phyloP scores from a whole-genome alignment of 2,113 vertebrate genomes.

The Ifrita kowaldi region DNA sequence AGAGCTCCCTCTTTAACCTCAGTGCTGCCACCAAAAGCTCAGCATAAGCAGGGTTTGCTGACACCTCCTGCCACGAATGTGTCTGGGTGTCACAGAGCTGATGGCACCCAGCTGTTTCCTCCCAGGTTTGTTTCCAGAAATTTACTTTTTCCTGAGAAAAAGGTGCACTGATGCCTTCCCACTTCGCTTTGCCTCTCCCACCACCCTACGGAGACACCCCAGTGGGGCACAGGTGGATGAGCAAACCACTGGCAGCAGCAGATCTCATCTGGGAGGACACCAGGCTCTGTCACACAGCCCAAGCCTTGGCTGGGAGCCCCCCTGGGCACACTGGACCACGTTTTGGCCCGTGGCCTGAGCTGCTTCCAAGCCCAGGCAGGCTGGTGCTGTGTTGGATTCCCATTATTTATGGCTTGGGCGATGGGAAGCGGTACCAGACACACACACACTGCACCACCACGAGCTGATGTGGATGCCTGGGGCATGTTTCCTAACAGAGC shows the following conservation, averaged over 20 bases:
- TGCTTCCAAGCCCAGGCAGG: not conserved
- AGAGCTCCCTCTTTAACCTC: not conserved
- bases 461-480: not conserved
- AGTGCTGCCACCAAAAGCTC: not conserved
- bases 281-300: not conserved
- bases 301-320: not conserved
- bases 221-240: fast-evolving
- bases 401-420: not conserved
- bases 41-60: not conserved
- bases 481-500: not conserved
- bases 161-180: fast-evolving
- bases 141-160: not conserved
- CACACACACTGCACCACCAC: not conserved
- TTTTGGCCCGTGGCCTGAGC: not conserved
- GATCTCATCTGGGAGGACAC: not conserved
- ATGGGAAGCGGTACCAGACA: fast-evolving
- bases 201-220: fast-evolving
- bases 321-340: fast-evolving
- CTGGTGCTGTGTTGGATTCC: not conserved
- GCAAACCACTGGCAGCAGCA: not conserved
- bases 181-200: not conserved
- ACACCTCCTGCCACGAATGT: fast-evolving
- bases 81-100: not conserved
- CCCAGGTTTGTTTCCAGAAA: not conserved
- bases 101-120: not conserved